Evolutionary conservation across 2,888 invertebrate genomes (phyloP).

Genomic region (Netelia melanura): DNA sequence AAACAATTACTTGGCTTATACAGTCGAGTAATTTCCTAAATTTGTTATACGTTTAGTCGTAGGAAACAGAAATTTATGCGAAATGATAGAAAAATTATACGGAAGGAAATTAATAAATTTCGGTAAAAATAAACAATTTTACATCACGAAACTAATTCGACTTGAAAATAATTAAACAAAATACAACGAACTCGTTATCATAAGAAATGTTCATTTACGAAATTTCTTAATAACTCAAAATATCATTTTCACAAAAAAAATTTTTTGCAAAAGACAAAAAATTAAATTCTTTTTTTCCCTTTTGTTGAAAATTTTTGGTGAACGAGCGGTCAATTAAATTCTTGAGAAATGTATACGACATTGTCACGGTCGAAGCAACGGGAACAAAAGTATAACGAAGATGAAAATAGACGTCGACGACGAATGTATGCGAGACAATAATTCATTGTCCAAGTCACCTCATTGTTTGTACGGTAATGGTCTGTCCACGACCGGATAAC

Average conservation of each 20-base stretch:
- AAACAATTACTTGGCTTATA: neutral
- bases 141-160: too few species aligned
- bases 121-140: too few species aligned
- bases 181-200: too few species aligned
- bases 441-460: conserved; percentile 16
- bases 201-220: too few species aligned
- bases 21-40: neutral
- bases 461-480: conserved; percentile 28
- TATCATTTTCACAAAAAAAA: too few species aligned
- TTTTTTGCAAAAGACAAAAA: too few species aligned
- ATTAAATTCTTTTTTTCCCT: too few species aligned
- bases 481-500: conserved; percentile 28
- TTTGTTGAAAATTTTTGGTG: neutral
- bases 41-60: neutral
- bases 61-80: neutral
- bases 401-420: neutral
- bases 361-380: neutral
- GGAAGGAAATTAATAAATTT: neutral
- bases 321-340: neutral
- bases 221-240: too few species aligned
- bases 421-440: neutral
- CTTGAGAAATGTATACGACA: neutral
- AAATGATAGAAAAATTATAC: neutral
- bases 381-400: conserved; percentile 1
- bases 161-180: too few species aligned